phyloP scores from a whole-genome alignment of 2,797 vertebrate species.

The Garrulus glandarius region DNA sequence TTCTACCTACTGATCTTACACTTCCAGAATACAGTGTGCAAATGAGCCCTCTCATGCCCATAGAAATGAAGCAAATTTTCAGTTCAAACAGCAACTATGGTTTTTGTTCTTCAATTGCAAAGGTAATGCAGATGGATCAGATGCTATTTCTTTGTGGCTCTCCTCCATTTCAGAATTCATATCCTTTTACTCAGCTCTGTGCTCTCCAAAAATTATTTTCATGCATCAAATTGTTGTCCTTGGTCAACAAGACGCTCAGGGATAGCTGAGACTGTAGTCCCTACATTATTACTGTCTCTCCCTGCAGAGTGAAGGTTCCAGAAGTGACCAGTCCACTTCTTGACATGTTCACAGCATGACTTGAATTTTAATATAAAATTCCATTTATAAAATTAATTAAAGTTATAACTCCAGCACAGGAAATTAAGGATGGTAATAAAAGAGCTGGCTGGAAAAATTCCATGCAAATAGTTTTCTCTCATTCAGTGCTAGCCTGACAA shows the following conservation, averaged over 20 bases:
- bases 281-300: neutral
- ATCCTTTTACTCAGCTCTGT: neutral
- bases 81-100: neutral
- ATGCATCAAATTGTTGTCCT: neutral
- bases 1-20: neutral
- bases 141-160: neutral
- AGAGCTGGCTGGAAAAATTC: neutral
- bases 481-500: neutral
- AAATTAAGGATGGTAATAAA: neutral
- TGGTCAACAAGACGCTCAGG: neutral
- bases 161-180: neutral
- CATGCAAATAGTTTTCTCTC: neutral
- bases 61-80: neutral
- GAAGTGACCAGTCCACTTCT: neutral
- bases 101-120: neutral
- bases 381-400: constrained; percentile 2
- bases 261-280: neutral
- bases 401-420: neutral
- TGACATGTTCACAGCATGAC: neutral
- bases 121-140: neutral
- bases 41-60: neutral
- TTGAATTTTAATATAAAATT: neutral
- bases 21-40: accelerated
- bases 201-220: neutral
- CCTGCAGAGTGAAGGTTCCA: accelerated